These are phyloP conservation scores for Taenioides sp. DNA, from an alignment of 2,797 vertebrate genomes.

Conservation along the genomic window DNA sequence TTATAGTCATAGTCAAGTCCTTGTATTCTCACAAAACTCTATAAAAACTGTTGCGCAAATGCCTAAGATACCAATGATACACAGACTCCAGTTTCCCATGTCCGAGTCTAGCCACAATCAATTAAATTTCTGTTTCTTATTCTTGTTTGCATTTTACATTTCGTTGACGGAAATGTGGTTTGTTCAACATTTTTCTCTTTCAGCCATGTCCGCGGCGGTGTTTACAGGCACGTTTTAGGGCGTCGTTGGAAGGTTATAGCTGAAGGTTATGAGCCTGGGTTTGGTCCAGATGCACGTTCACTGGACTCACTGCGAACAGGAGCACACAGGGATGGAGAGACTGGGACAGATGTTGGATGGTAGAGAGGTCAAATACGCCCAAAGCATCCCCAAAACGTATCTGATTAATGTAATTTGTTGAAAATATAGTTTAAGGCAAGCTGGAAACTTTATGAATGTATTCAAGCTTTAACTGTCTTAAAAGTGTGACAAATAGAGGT, in stretches of 20 bases:
- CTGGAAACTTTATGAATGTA: too few species aligned
- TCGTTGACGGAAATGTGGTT: background rate
- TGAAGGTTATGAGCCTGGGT: slow-evolving; percentile 44
- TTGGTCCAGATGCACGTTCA: slow-evolving; percentile 38
- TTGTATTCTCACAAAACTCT: too few species aligned
- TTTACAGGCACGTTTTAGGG: slow-evolving; percentile 49
- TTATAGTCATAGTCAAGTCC: too few species aligned
- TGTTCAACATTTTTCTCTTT: background rate
- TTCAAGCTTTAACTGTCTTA: too few species aligned
- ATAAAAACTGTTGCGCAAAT: too few species aligned
- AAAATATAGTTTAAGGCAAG: too few species aligned
- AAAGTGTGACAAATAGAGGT: too few species aligned
- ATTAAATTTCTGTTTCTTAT: background rate
- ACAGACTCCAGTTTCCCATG: slow-evolving; percentile 1
- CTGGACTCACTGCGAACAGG: slow-evolving; percentile 41
- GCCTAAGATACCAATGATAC: too few species aligned
- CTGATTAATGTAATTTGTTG: background rate
- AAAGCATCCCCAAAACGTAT: background rate
- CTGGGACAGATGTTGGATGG: background rate
- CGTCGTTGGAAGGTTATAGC: slow-evolving; percentile 48
- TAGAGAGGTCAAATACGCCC: background rate
- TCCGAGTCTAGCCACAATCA: background rate
- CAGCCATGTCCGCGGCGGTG: background rate
- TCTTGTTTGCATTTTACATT: background rate
- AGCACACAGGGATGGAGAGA: background rate